Evolutionary conservation across 2,888 invertebrate species (phyloP).

Genomic region (Synergus gifuensis): DNA sequence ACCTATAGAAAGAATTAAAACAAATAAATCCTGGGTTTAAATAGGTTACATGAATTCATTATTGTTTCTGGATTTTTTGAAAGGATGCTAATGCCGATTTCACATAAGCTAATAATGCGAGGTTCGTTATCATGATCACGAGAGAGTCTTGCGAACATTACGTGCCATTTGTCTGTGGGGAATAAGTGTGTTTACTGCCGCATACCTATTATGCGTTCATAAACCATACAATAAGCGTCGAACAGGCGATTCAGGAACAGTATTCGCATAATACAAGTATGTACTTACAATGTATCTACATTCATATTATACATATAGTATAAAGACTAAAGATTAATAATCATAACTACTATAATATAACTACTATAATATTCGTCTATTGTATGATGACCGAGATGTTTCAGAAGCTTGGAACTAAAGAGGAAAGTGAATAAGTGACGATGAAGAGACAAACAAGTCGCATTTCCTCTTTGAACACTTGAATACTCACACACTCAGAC

Average conservation of each 20-base stretch:
- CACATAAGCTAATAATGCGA: constrained; percentile 11
- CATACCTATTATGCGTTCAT: constrained; percentile 32
- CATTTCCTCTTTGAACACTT: background rate
- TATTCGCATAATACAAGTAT: background rate
- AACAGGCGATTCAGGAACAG: background rate
- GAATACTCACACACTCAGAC: background rate
- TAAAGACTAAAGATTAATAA: background rate
- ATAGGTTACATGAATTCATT: background rate
- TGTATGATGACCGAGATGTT: constrained; percentile 21
- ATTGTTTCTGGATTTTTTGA: background rate
- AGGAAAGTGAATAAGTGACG: constrained; percentile 22
- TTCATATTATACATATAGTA: background rate
- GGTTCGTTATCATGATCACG: constrained; percentile 5
- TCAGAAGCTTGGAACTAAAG: background rate
- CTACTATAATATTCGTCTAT: background rate
- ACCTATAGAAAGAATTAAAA: too few relatives aligned
- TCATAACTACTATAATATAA: background rate
- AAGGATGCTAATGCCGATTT: background rate
- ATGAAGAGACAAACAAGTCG: constrained; percentile 19
- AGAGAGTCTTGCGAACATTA: constrained; percentile 37
- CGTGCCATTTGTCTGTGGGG: constrained; percentile 24
- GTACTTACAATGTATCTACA: background rate
- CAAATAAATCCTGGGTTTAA: background rate
- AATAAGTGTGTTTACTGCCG: constrained; percentile 34
- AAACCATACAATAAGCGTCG: background rate